These are phyloP conservation scores for Chrysopilus asiliformis DNA, from an alignment of 2,888 invertebrate species.

Conservation along the genomic window DNA sequence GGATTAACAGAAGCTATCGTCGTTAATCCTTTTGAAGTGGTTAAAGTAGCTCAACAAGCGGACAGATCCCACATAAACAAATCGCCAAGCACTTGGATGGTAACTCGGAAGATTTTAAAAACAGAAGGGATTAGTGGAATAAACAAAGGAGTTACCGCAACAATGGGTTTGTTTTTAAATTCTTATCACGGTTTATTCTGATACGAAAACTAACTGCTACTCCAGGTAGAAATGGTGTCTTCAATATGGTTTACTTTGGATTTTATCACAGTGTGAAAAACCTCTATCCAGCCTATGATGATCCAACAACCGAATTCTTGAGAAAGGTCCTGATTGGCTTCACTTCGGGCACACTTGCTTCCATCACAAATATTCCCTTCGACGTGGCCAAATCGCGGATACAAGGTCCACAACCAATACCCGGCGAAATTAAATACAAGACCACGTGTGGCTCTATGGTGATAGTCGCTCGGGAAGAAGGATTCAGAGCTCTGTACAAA, in stretches of 20 bases:
- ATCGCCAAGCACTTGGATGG: conserved; percentile 61
- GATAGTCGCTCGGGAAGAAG: conserved; percentile 75
- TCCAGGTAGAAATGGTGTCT: conserved; percentile 75
- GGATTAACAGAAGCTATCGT: conserved; percentile 85
- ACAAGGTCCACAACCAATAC: conserved; percentile 75
- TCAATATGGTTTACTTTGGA: conserved; percentile 91
- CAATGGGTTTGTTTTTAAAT: no score
- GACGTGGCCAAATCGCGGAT: conserved; percentile 93
- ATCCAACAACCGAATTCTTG: conserved; percentile 53
- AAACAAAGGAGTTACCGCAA: conserved; percentile 75
- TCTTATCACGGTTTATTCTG: no score
- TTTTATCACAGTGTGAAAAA: conserved; percentile 87
- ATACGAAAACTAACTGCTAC: no score
- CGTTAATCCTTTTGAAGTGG: conserved; percentile 90
- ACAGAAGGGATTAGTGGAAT: conserved; percentile 74
- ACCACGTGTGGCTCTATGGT: conserved; percentile 59
- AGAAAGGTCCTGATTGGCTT: conserved; percentile 75
- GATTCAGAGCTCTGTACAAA: conserved; percentile 79
- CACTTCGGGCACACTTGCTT: conserved; percentile 73
- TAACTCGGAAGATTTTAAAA: conserved; percentile 65
- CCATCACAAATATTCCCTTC: conserved; percentile 84
- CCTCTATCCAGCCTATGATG: conserved; percentile 50
- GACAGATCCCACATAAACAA: conserved; percentile 49
- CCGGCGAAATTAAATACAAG: conserved; percentile 61
- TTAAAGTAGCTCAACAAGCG: conserved; percentile 80